phyloP scores from a whole-genome alignment of 2,797 vertebrate species.

The Syngnathus acus region DNA sequence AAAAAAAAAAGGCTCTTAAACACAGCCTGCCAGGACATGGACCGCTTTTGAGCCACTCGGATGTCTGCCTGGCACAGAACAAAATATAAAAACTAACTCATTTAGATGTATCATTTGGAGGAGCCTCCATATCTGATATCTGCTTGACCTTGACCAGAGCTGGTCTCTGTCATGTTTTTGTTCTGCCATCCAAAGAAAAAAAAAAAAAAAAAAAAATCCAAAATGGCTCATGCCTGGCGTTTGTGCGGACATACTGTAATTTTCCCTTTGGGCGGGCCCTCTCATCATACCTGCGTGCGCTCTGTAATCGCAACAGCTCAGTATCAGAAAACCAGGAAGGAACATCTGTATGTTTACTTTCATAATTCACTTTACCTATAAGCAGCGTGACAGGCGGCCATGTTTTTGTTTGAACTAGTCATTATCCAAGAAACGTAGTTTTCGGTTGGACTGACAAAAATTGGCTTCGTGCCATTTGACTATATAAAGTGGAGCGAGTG shows the following conservation, averaged over 20 bases:
- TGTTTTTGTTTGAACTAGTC: constrained; percentile 39
- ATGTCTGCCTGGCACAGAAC: background rate
- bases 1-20: constrained; percentile 36
- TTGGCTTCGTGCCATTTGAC: constrained; percentile 15
- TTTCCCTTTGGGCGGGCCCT: constrained; percentile 56
- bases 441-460: background rate
- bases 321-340: constrained; percentile 51
- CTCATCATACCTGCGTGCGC: constrained; percentile 58
- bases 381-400: constrained; percentile 22
- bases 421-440: constrained; percentile 37
- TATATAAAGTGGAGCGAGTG: constrained; percentile 40
- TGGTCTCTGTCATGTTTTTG: constrained; percentile 19
- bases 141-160: background rate
- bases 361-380: constrained; percentile 55
- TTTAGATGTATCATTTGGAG: background rate
- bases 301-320: constrained; percentile 61
- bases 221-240: constrained; percentile 10
- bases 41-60: background rate
- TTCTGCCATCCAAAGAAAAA: constrained; percentile 9
- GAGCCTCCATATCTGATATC: background rate
- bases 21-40: constrained; percentile 40
- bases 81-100: background rate
- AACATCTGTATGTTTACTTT: constrained; percentile 71
- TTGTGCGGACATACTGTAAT: constrained; percentile 57
- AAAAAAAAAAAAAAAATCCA: background rate